phyloP scores from a whole-genome alignment of 2,888 invertebrate species.

The Rhagium mordax region DNA sequence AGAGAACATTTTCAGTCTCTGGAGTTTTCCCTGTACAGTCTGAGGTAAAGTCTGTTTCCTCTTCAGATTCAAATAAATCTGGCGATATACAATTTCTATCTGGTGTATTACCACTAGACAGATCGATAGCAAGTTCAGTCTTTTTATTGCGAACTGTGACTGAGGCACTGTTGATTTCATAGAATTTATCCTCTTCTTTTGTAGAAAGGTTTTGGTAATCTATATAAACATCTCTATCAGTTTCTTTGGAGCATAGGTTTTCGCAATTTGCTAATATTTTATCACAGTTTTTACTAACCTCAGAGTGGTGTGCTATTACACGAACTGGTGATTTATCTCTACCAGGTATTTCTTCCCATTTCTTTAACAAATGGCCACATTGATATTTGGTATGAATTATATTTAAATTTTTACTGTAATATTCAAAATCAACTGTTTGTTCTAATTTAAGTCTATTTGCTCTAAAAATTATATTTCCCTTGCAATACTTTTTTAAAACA shows the following conservation, averaged over 20 bases:
- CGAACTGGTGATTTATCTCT: conserved; percentile 74
- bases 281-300: neutral
- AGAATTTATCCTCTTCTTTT: neutral
- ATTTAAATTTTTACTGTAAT: conserved; percentile 46
- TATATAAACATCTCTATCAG: neutral
- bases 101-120: conserved; percentile 12
- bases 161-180: neutral
- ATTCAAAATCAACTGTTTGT: neutral
- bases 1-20: neutral
- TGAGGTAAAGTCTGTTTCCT: conserved; percentile 56
- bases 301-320: conserved; percentile 25
- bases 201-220: neutral
- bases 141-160: neutral
- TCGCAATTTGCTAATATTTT: neutral
- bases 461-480: conserved; percentile 39
- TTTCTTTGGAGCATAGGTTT: neutral
- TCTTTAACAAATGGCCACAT: conserved; percentile 73
- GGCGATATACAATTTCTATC: conserved; percentile 56
- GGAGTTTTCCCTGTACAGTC: too few relatives aligned
- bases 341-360: conserved; percentile 78
- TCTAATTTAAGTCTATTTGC: conserved; percentile 46
- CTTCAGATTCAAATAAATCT: conserved; percentile 63
- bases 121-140: neutral
- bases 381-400: conserved; percentile 68
- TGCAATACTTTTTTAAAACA: conserved; percentile 41